Base-by-base conservation (phyloP, 1,140 invertebrate genomes). In the Leptopilina boulardi region DNA sequence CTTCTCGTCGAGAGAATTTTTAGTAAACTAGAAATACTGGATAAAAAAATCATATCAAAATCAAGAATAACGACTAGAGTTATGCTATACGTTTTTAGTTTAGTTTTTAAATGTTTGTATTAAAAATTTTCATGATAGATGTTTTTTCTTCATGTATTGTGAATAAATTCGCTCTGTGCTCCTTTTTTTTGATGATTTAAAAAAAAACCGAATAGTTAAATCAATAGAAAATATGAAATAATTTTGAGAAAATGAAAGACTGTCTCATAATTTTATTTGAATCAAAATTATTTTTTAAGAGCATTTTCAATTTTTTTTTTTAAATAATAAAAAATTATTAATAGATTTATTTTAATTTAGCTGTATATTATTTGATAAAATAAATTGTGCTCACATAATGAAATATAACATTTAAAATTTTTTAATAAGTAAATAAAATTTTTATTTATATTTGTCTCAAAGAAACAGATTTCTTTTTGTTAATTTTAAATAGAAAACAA, bases 1-100 rank as follows among this genome's bases (percentile, higher is more conserved):
- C 59, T 66, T 66, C 59, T 66, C 23, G 26, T n/a, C 21, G n/a
- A 59, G 59, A 66, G 23, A 66, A 66, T 34, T 30, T 66, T 66
- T 66, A 51, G n/a, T 18, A 18, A 51, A 18, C n/a, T 51, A 51
- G n/a, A 51, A 8, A 18, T 18, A 66, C 4, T 11, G 10, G 15
- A 66, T 66, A 5, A 47, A n/a, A 47, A 47, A 11, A 30, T 66
- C 23, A 66, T 66, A 66, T 66, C 59, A 51, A 18, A 51, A 66
- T 66, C 4, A 66, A 26, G 59, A 30, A 26, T 66, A n/a, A 30
- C n/a, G 59, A 30, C 26, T 30, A 6, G 15, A 13, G 10, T 30
- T 59, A n/a, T 15, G 2, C n/a, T 51, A 6, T 18, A 18, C n/a
- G 18, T 51, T 51, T 51, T n/a, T 51, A 51, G 4, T 51, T n/a